phyloP scores from a whole-genome alignment of 2,888 invertebrate genomes.

The Cataglyphis livida region DNA sequence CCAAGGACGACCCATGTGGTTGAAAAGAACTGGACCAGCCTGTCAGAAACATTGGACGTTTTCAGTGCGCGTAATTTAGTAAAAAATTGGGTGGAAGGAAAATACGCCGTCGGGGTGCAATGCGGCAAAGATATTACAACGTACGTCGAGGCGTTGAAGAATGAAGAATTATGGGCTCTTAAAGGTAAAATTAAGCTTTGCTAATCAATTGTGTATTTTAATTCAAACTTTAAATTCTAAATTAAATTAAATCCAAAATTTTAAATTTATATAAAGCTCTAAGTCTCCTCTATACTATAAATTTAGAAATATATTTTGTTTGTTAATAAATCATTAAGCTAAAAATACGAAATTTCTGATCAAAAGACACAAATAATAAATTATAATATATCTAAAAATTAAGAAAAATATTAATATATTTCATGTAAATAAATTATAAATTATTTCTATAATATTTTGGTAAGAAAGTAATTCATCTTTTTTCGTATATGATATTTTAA shows the following conservation, averaged over 20 bases:
- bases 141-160: constrained; percentile 80
- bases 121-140: constrained; percentile 81
- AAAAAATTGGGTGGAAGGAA: constrained; percentile 87
- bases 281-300: not conserved
- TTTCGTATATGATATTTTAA: too few relatives aligned
- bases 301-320: not conserved
- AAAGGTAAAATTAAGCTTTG: constrained; percentile 77
- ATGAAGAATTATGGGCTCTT: constrained; percentile 82
- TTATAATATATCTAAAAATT: not conserved
- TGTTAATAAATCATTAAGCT: constrained; percentile 10
- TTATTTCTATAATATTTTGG: not conserved
- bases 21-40: constrained; percentile 78
- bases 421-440: not conserved
- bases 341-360: not conserved
- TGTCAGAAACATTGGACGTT: constrained; percentile 81
- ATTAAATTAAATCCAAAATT: not conserved
- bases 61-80: constrained; percentile 79
- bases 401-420: not conserved
- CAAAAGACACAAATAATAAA: not conserved
- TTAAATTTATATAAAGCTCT: not conserved
- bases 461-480: not conserved
- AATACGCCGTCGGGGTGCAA: constrained; percentile 72
- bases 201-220: not conserved
- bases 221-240: not conserved
- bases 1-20: constrained; percentile 54